These are phyloP conservation scores for Meandrina meandrites DNA, from an alignment of 92 coral and sea anemone species.

Conservation along the genomic window DNA sequence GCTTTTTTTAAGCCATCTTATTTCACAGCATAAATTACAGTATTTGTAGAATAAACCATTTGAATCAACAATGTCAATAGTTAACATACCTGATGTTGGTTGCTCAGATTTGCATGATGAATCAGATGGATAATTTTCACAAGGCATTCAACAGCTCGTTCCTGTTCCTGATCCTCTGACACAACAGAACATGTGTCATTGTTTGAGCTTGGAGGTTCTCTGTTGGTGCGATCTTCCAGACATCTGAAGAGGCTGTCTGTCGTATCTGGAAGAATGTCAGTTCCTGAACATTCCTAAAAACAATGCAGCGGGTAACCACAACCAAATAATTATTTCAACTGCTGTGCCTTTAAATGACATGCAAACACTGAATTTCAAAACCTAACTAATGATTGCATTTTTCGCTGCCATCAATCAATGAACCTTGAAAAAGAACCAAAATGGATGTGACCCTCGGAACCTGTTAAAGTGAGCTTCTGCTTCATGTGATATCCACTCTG, in stretches of 20 bases:
- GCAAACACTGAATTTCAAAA: too few relatives aligned
- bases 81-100: slow-evolving; percentile 21
- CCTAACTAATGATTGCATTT: too few relatives aligned
- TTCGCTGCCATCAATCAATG: too few relatives aligned
- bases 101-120: slow-evolving; percentile 24
- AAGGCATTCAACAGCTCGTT: slow-evolving; percentile 27
- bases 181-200: neutral
- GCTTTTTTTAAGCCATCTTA: too few relatives aligned
- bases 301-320: neutral
- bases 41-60: neutral
- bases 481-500: too few relatives aligned
- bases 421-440: too few relatives aligned
- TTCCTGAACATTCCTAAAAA: slow-evolving; percentile 13
- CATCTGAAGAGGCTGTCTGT: slow-evolving; percentile 9
- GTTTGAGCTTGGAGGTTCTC: neutral
- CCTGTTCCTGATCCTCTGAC: neutral
- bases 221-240: neutral
- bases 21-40: too few relatives aligned
- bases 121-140: slow-evolving; percentile 42
- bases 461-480: too few relatives aligned
- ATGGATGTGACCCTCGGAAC: too few relatives aligned
- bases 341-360: too few relatives aligned
- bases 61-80: neutral
- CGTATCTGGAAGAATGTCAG: slow-evolving; percentile 4
- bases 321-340: neutral